Evolutionary conservation across 2,797 vertebrate genomes (phyloP), one percentile per base, ranked within the genome.

Genomic region (Lycodopsis pacificus): DNA sequence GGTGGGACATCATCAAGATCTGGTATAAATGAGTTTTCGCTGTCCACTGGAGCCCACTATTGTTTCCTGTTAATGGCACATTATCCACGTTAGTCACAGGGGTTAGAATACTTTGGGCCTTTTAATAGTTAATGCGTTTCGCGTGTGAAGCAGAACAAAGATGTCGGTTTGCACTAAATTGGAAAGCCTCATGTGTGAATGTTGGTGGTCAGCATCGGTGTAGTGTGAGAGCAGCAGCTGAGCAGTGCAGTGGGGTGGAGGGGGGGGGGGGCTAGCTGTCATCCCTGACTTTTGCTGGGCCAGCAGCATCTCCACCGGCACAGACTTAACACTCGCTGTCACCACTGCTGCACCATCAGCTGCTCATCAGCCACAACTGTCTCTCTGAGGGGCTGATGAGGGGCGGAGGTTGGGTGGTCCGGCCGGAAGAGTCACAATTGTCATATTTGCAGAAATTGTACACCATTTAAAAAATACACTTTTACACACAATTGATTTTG

Each of bases 271-370:
- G 30, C 30, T 32, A 1, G 83, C 79, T 75, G 89, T 90, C 88
- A 89, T 83, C 64, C 51, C 54, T 88, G 82, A 81, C 44, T 79
- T 84, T 44, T 81, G 86, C 90, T 86, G 57, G 77, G 80, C 78
- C 80, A 86, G 88, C 91, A 90, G 82, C 88, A 82, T 86, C 85
- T 78, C 73, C 80, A 14, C 64, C 44, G 3, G 49, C 22, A 15
- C 79, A 66, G 44, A 48, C 57, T 4, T 63, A 71, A 77, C 79
- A 85, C 82, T 68, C 66, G 70, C 88, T 84, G 84, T 87, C 86
- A 85, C 72, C 3, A 4, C 79, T 71, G 82, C 80, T 85, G 77
- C 82, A 84, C 77, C 71, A 82, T 91, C 86, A 90, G 81, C 88
- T 80, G 59, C 82, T 81, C 20, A 73, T 75, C 77, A 69, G 71